A percentile compares a stretch with the other conserved stretches of the same genome.
phyloP scores from a whole-genome alignment of 1,140 invertebrate genomes.

The Psilanteris sp. region DNA sequence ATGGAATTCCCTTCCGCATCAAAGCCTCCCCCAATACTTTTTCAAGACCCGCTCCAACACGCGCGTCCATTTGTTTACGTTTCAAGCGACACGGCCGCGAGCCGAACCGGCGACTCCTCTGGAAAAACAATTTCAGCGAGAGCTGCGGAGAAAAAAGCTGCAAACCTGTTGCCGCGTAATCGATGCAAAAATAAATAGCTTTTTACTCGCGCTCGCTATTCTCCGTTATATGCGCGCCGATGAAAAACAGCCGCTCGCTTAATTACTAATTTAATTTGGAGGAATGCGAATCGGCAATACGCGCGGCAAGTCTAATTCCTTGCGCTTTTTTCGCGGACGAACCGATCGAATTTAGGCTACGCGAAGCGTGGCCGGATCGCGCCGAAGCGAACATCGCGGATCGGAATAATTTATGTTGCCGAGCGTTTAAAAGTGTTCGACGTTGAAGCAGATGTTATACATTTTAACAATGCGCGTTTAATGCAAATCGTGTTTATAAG shows the following conservation, averaged over 20 bases:
- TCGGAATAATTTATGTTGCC: conserved; percentile 35
- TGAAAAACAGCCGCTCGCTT: too few species aligned
- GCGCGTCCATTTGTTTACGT: conserved; percentile 31
- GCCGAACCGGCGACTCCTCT: too few species aligned
- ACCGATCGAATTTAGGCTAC: conserved; percentile 18
- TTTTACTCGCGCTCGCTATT: too few species aligned
- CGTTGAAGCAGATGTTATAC: conserved; percentile 52
- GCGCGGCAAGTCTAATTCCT: too few species aligned
- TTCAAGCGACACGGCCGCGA: too few species aligned
- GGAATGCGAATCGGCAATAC: too few species aligned
- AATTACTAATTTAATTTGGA: too few species aligned
- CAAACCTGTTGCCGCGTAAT: too few species aligned
- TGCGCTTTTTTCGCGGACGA: conserved; percentile 1
- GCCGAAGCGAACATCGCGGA: neutral
- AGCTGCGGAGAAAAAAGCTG: too few species aligned
- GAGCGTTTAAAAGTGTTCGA: conserved; percentile 15
- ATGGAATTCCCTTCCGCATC: conserved; percentile 53
- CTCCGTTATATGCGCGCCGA: too few species aligned
- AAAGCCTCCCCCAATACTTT: conserved; percentile 32
- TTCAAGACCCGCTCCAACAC: conserved; percentile 25
- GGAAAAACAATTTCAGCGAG: too few species aligned
- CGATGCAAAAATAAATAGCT: too few species aligned
- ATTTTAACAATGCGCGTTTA: conserved; percentile 57
- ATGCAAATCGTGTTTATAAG: conserved; percentile 64
- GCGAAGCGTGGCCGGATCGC: neutral